Evolutionary conservation across 1,140 invertebrate species (phyloP), one percentile per base, ranked within the genome.

Genomic region (Sitobion miscanthi): DNA sequence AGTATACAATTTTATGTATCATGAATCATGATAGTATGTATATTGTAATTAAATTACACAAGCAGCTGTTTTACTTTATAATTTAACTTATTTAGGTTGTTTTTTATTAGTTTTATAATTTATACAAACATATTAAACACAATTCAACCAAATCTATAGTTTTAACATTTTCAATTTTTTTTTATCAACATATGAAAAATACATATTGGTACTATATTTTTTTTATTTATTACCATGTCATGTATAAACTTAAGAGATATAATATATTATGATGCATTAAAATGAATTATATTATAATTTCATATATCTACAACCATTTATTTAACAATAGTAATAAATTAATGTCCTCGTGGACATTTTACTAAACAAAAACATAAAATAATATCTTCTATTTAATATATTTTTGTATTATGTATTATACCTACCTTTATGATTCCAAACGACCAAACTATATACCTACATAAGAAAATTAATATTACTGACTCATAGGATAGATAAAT

Each of bases 271-370:
- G 83, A 85, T 42, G 83, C 83, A 85, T 85, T 85, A 42, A 85
- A 85, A 85, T 85, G 83, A 85, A 85, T 85, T 85, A 85, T 85
- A 85, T 45, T 85, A 85, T 45, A 85, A 85, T 85, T 85, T 85
- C 23, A 85, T 85, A 45, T 85, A 85, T 85, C 83, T 42, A 85
- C 83, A 21, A 42, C 83, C 83, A 42, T 85, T 85, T 85, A 45
- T 85, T 85, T 42, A 85, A 85, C 83, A 85, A 85, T 42, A 25
- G 38, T 45, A 85, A 85, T 85, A 85, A 85, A 85, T 85, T 45
- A 85, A 25, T 42, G 83, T 42, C 38, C 83, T 42, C 83, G 83
- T 45, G 83, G 83, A 85, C 83, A 85, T 85, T 42, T 85, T 85
- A 85, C 45, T 85, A 45, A 85, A 85, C 23, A 85, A 42, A 45